Evolutionary conservation across 2,797 vertebrate genomes (phyloP), one percentile per base, ranked within the genome.

Genomic region (Myiothlypis chrysogaster): DNA sequence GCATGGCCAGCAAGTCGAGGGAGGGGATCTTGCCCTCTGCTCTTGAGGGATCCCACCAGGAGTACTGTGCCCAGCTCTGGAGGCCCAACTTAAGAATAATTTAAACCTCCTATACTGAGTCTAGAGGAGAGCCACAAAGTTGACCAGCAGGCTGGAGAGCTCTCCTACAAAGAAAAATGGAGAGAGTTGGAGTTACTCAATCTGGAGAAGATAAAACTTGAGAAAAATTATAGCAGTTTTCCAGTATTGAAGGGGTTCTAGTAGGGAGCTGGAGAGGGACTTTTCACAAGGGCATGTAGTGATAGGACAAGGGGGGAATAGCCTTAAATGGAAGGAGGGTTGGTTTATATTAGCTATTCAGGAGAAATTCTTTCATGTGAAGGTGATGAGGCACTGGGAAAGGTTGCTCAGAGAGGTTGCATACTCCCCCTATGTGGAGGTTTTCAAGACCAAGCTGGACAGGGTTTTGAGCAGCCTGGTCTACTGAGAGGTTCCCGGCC

Each of bases 1-100:
- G 14, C 2, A 9, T n/a, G 39, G 22, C 15, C 22, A 24, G 30
- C 12, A 22, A 34, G 25, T 46, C 0, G 0, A 53, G 30, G 21
- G 10, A 66, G 25, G 9, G 1, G 17, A 73, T 66, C 27, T 71
- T 66, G 24, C 39, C 17, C 24, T 24, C 12, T 35, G 50, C 50
- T 28, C 32, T 32, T 17, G 37, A 13, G 22, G 5, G 12, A 50
- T n/a, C 41, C 35, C 41, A n/a, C 27, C 27, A 32, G 32, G 14
- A 70, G 32, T 35, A 63, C 43, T 37, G 35, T 41, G 37, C 56
- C 27, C 12, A 41, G 22, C 32, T 56, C 32, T 59, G 46, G 8
- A 39, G 16, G 9, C 34, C 12, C 21, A 53, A 0, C 3, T 34
- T 19, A 32, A 35, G 13, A 77, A 46, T 2, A 59, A 47, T 46